A percentile compares a stretch with the other conserved stretches of the same genome.
These are phyloP conservation scores for Argyresthia albistria DNA, from an alignment of 2,888 invertebrate species.

Conservation along the genomic window DNA sequence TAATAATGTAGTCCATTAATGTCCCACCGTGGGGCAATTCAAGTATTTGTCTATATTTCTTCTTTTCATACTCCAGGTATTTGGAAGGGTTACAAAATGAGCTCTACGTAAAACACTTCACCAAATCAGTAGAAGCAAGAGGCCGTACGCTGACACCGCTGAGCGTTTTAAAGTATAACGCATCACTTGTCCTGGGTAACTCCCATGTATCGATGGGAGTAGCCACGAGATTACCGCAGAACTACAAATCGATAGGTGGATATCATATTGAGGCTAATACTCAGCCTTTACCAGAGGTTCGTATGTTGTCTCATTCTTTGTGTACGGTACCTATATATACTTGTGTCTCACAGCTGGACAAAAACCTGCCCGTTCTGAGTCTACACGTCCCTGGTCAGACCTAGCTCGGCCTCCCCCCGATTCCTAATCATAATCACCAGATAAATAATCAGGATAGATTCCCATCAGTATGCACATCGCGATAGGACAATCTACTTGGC, in stretches of 20 bases:
- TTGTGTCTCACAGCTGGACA: background rate
- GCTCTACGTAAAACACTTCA: background rate
- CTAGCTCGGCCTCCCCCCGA: background rate
- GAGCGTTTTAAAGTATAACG: slow-evolving; percentile 8
- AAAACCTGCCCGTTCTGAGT: background rate
- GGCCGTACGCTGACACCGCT: slow-evolving; percentile 5
- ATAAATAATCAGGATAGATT: too few species aligned
- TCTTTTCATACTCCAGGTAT: background rate
- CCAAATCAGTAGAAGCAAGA: slow-evolving; percentile 5
- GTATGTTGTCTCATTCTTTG: background rate
- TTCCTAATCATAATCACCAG: background rate
- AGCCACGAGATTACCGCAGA: slow-evolving; percentile 12
- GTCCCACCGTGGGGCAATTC: too few species aligned
- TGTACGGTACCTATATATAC: background rate
- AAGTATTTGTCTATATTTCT: too few species aligned
- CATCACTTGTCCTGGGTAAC: slow-evolving; percentile 11
- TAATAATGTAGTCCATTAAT: too few species aligned
- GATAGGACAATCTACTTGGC: too few species aligned
- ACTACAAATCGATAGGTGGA: slow-evolving; percentile 13
- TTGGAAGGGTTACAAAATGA: slow-evolving; percentile 9
- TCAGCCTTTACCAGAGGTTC: slow-evolving; percentile 35
- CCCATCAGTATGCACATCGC: too few species aligned
- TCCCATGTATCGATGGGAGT: slow-evolving; percentile 13
- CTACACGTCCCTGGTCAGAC: too few species aligned
- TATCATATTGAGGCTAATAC: slow-evolving; percentile 16